phyloP scores from a whole-genome alignment of 2,888 invertebrate genomes.

The Phyllotreta striolata region DNA sequence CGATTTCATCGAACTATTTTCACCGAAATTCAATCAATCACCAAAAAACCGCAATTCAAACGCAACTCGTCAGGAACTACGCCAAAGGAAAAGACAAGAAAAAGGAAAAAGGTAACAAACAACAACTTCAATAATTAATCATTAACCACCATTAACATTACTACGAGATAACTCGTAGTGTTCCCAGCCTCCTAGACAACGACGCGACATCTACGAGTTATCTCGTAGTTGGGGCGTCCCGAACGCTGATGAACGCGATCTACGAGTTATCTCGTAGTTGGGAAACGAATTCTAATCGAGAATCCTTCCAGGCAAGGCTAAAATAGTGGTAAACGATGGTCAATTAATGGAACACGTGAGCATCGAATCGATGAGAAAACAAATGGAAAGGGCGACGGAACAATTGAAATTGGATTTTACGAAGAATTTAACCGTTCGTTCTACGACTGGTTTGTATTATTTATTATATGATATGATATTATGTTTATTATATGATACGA shows the following conservation, averaged over 20 bases:
- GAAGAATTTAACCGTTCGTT: constrained; percentile 81
- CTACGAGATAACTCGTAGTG: too few species aligned
- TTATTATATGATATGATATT: too few species aligned
- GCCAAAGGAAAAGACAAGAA: constrained; percentile 79
- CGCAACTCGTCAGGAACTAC: constrained; percentile 63
- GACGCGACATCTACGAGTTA: too few species aligned
- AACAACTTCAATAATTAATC: too few species aligned
- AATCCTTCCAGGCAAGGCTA: constrained; percentile 58
- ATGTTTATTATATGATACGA: too few species aligned
- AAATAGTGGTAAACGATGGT: constrained; percentile 74
- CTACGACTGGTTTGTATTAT: constrained; percentile 80
- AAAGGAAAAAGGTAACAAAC: constrained; percentile 65
- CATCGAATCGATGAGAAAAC: constrained; percentile 70
- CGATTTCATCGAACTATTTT: not conserved
- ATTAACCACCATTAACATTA: too few species aligned
- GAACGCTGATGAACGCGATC: too few species aligned
- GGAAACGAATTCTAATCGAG: too few species aligned
- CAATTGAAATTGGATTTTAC: constrained; percentile 81
- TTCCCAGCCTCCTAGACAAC: too few species aligned
- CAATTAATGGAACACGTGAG: constrained; percentile 77
- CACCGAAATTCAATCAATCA: not conserved
- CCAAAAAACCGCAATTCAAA: not conserved
- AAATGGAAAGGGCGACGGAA: constrained; percentile 73
- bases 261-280: too few species aligned
- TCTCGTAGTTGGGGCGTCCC: too few species aligned